A percentile compares a stretch with the other conserved stretches of the same genome.
These are phyloP conservation scores for Parotia lawesii DNA, from an alignment of 2,113 vertebrate genomes.

Conservation along the genomic window DNA sequence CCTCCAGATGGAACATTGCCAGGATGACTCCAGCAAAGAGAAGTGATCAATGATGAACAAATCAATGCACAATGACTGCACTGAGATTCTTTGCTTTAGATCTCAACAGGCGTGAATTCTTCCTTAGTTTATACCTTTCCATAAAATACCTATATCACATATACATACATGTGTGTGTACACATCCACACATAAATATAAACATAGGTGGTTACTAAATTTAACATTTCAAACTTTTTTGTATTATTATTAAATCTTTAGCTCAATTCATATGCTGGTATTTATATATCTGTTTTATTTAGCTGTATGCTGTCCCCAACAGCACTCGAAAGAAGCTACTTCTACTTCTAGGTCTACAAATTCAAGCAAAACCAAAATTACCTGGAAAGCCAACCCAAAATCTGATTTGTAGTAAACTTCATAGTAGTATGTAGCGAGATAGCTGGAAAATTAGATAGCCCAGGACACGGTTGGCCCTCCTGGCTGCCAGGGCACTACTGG, in stretches of 20 bases:
- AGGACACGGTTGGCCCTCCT: accelerated
- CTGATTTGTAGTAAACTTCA: neutral
- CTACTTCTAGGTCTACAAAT: neutral
- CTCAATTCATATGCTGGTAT: neutral
- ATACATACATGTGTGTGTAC: neutral
- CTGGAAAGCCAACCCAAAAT: neutral
- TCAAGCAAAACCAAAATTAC: neutral
- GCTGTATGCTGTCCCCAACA: neutral
- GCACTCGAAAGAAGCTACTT: neutral
- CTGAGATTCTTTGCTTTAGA: neutral
- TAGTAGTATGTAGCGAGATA: neutral
- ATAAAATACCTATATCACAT: neutral
- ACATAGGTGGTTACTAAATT: neutral
- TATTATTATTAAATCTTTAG: neutral
- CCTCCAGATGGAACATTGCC: neutral
- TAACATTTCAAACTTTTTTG: neutral
- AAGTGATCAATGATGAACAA: neutral
- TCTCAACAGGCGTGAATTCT: neutral
- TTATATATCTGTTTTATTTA: neutral
- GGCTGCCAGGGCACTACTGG: neutral
- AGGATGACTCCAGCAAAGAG: neutral
- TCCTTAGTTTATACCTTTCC: neutral
- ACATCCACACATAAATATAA: neutral
- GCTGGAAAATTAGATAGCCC: neutral
- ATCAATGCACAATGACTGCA: neutral